Evolutionary conservation across 2,888 invertebrate genomes (phyloP), one percentile per base, ranked within the genome.

Genomic region (Hirtodrosophila alboralis): DNA sequence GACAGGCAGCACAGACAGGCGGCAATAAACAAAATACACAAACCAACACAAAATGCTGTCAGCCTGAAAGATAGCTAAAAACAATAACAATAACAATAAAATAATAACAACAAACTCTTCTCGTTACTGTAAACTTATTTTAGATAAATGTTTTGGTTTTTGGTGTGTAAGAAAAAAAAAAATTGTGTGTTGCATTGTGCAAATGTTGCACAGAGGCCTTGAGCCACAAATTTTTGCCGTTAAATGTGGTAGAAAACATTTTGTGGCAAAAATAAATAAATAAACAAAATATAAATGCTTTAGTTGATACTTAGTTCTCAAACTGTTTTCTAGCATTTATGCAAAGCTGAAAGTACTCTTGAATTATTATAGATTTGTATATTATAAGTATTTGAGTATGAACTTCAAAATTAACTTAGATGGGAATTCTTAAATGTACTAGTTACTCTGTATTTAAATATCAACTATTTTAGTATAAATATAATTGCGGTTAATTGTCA

Each of bases 181-280:
- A n/a, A n/a, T n/a, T n/a, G n/a, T n/a, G n/a, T n/a, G n/a, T 41
- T 61, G 48, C 67, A 74, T 43, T 56, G 54, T 16, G 27, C 31
- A 40, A 21, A 21, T 18, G 18, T 18, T 26, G 49, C 34, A 43
- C 10, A 59, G 61, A 4, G 1, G 64, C 72, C 76, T 75, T 71
- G 68, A 59, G 73, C 65, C 65, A 60, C 63, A 68, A 68, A 72
- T 56, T 58, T 56, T 58, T 37, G 58, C 38, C 52, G 64, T 53
- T 58, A 75, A 75, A 71, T 63, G 49, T 61, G 75, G 61, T 23
- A 70, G 53, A 74, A 72, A 67, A 53, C 49, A 31, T 13, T 41
- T 37, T 44, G 53, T 36, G 45, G 59, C 13, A 14, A 33, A 18
- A 28, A n/a, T n/a, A 41, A 27, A 45, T 37, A 74, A 51, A 64